A percentile compares a stretch with the other conserved stretches of the same genome.
These are phyloP conservation scores for Sapayoa aenigma DNA, from an alignment of 2,113 vertebrate species.

Conservation along the genomic window DNA sequence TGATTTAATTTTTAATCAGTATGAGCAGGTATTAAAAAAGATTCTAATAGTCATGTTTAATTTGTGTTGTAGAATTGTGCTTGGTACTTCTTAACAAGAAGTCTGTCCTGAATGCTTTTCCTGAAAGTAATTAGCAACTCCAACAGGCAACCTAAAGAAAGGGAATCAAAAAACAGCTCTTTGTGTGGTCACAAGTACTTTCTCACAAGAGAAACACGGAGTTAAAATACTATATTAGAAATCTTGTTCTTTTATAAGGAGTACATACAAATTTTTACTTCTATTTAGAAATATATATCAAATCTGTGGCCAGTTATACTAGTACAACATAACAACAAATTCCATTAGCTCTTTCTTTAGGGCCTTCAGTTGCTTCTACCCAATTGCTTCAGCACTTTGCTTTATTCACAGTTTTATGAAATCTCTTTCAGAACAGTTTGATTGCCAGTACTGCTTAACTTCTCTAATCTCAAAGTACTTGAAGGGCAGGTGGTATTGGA, in stretches of 20 bases:
- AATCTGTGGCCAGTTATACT: neutral
- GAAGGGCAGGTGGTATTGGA: neutral
- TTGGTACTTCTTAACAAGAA: neutral
- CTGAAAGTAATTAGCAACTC: neutral
- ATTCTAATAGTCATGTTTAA: neutral
- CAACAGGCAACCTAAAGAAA: neutral
- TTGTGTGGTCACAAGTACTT: neutral
- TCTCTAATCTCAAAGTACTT: neutral
- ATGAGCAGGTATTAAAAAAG: neutral
- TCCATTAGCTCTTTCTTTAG: neutral
- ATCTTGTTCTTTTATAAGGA: neutral
- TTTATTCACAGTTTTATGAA: neutral
- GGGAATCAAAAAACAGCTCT: neutral
- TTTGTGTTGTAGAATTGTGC: neutral
- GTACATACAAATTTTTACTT: neutral
- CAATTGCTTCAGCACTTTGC: neutral
- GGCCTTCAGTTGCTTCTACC: neutral
- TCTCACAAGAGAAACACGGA: neutral
- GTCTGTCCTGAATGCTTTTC: neutral
- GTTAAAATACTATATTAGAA: neutral
- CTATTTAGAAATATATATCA: neutral
- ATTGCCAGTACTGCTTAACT: neutral
- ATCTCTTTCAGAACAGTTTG: neutral
- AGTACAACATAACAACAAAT: neutral
- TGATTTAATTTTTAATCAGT: neutral